Evolutionary conservation across 2,888 invertebrate species (phyloP).

Genomic region (Leptopilina syphax): DNA sequence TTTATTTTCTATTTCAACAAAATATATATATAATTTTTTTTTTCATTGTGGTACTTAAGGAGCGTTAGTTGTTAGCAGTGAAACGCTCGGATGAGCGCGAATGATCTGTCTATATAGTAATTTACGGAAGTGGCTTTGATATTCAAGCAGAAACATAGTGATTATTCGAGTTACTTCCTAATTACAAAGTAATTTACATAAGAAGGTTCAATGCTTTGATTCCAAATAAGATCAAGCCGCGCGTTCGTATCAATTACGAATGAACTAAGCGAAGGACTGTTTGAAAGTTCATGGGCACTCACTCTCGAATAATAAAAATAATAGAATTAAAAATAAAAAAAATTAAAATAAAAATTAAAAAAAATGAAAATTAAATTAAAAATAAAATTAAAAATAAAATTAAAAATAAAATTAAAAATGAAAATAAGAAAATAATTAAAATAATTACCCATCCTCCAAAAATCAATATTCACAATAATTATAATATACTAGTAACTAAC

Average conservation of each 20-base stretch:
- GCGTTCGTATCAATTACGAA: not conserved
- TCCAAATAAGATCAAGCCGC: not conserved
- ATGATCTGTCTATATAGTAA: constrained; percentile 46
- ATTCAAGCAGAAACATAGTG: constrained; percentile 47
- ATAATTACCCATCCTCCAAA: too few relatives aligned
- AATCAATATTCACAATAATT: too few relatives aligned
- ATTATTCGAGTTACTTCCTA: constrained; percentile 55
- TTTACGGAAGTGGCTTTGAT: constrained; percentile 53
- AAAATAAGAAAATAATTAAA: too few relatives aligned
- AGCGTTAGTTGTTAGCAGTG: constrained; percentile 57
- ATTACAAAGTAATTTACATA: constrained; percentile 55
- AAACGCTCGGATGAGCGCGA: constrained; percentile 55
- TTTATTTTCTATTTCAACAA: constrained; percentile 58
- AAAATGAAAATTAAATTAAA: constrained; percentile 18
- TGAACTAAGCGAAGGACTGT: not conserved
- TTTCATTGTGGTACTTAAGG: constrained; percentile 47
- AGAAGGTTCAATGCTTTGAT: constrained; percentile 43
- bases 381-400: too few relatives aligned
- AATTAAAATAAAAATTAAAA: not conserved
- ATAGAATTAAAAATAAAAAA: not conserved
- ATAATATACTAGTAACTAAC: too few relatives aligned
- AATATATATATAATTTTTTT: constrained; percentile 6
- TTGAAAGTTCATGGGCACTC: not conserved
- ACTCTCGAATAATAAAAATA: not conserved
- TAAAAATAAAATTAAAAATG: too few relatives aligned